A percentile compares a stretch with the other conserved stretches of the same genome.
These are phyloP conservation scores for Mesocentrotus franciscanus DNA, from an alignment of 53 echinoderm and acorn worm species.

Conservation along the genomic window DNA sequence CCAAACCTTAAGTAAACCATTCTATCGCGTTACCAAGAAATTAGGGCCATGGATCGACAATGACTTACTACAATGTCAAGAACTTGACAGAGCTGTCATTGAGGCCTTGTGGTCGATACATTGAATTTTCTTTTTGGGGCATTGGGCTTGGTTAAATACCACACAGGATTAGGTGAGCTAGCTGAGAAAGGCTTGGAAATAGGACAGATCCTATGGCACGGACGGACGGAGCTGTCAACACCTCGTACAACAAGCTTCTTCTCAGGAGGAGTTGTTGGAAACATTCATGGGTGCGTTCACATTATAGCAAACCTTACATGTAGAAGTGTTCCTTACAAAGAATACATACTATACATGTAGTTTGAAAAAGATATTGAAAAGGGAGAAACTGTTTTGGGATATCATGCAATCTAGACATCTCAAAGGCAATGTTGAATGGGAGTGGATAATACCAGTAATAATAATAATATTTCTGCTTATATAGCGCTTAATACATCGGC, in stretches of 20 bases:
- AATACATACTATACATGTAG: no score
- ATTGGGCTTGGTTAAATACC: slow-evolving; percentile 21
- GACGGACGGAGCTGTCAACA: slow-evolving; percentile 30
- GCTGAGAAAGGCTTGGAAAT: slow-evolving; percentile 16
- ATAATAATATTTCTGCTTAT: no score
- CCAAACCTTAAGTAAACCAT: not conserved
- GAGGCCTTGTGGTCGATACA: slow-evolving; percentile 47
- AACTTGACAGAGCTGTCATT: slow-evolving; percentile 4
- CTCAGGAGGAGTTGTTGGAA: not conserved
- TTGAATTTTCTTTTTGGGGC: slow-evolving; percentile 17
- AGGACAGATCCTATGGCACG: slow-evolving; percentile 19
- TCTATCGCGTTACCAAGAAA: slow-evolving; percentile 41
- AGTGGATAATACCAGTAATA: no score
- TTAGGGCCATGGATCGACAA: slow-evolving; percentile 23
- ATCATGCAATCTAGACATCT: no score
- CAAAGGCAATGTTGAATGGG: no score
- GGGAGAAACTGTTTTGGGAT: no score
- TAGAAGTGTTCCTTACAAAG: not conserved
- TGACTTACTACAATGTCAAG: slow-evolving; percentile 42
- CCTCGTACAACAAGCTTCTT: slow-evolving; percentile 43
- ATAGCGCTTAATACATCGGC: no score
- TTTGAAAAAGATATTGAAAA: no score
- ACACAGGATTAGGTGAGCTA: slow-evolving; percentile 36
- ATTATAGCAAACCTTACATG: not conserved
- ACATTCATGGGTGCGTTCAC: not conserved